Base-by-base conservation (phyloP, 53 echinoderm and acorn worm species). In the Echinarachnius parma region DNA sequence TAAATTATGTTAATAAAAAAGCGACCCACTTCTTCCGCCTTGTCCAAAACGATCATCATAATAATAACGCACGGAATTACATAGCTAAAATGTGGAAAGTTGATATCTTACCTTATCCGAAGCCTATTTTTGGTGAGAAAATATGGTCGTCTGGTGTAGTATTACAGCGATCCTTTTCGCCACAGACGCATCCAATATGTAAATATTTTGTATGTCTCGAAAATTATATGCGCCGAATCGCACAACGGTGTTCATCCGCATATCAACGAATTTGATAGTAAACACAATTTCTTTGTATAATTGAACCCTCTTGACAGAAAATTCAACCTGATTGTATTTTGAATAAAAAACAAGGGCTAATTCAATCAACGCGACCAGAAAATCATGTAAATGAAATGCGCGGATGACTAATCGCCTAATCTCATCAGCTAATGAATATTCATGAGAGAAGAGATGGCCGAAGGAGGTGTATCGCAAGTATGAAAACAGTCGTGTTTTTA, bases 1-100 rank as follows among this genome's bases (percentile, higher is more conserved):
- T 98, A 98, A 98, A 98, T 98, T 98, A 98, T 98, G 98, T 82
- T 98, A 98, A 98, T 98, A 85, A 98, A 59, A 81, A 80, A 61
- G 46, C 55, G 11, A 22, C 55, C 28, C 52, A 28, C 48, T 39
- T 65, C 44, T 65, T 46, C 46, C 46, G 29, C 28, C 7, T 28
- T 65, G 27, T 8, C 4, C 26, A 26, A 19, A 47, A 27, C 26
- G 48, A 22, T 22, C 20, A 19, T 50, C 4, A 1, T 19, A 9
- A 21, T 14, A 28, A 50, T 68, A 34, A 7, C 22, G 53, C 13
- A 68, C 68, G 68, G 68, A 68, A 68, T 68, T 48, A 68, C 30
- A 68, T 21, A 29, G 15, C 30, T 21, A 52, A 29, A 65, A 44
- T 46, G 46, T 47, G 9, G 18, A 52, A 50, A n/a, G 34, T 68